Conservation (phyloP, 2,888 invertebrate genomes). For the Eupeodes luniger region DNA sequence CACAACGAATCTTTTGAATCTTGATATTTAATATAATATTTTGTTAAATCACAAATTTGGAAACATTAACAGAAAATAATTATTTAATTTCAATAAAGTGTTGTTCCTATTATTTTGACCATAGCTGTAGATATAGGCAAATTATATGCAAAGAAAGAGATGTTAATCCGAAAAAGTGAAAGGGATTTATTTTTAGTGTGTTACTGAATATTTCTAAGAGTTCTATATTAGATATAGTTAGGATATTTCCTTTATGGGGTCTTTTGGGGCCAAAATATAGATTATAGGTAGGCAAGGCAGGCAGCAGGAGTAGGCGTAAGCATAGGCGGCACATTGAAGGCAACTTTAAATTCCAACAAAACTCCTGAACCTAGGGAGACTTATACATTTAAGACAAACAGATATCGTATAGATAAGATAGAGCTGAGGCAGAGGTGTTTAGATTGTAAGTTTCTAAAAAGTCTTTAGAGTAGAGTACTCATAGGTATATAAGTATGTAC, state of each 20-base stretch:
- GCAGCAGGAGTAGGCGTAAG: no score
- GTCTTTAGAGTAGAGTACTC: background rate
- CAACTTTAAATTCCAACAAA: constrained; percentile 1
- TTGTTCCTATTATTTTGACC: no score
- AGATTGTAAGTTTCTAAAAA: constrained; percentile 21
- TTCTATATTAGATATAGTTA: constrained; percentile 10
- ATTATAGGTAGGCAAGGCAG: background rate
- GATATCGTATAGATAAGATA: background rate
- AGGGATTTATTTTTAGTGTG: constrained; percentile 64
- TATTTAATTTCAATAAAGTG: no score
- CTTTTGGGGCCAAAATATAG: background rate
- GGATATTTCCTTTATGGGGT: constrained; percentile 16
- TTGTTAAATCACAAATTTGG: no score
- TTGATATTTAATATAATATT: no score
- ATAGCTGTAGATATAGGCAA: background rate
- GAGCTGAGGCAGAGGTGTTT: background rate
- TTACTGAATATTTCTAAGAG: background rate
- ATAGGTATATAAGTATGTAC: background rate
- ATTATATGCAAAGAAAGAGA: constrained; percentile 13
- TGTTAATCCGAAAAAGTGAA: constrained; percentile 68
- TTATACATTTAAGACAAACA: constrained; percentile 23
- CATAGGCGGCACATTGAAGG: background rate
- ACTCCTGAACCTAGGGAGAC: background rate
- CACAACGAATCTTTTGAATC: no score
- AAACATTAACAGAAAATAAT: no score